Conservation (phyloP, 2,797 vertebrate species). For the Orestias chungarensis region DNA sequence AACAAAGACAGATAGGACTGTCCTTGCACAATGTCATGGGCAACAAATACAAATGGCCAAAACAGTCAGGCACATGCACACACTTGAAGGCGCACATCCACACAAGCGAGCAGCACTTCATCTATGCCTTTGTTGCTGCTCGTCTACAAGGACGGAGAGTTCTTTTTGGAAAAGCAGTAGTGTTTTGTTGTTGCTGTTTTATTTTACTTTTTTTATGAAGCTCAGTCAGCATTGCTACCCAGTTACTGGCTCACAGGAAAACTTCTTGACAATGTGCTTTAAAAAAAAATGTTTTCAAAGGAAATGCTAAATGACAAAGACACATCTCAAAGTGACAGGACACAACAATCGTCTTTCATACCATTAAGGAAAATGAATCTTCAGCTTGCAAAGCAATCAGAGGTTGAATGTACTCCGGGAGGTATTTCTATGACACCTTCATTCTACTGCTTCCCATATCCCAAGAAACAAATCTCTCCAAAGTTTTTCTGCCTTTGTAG, state of each 20-base stretch:
- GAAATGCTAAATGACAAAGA: slow-evolving; percentile 35
- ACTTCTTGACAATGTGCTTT: slow-evolving; percentile 18
- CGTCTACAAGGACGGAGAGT: slow-evolving; percentile 50
- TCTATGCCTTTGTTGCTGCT: slow-evolving; percentile 29
- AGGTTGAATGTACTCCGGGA: slow-evolving; percentile 13
- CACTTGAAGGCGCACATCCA: slow-evolving; percentile 3
- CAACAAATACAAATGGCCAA: slow-evolving; percentile 41
- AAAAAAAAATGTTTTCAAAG: slow-evolving; percentile 40
- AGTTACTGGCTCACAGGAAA: slow-evolving; percentile 22
- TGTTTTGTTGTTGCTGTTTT: neutral
- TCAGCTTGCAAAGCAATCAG: slow-evolving; percentile 8
- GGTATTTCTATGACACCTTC: neutral
- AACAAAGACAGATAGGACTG: slow-evolving; percentile 30
- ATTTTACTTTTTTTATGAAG: slow-evolving; percentile 14
- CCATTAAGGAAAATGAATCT: slow-evolving; percentile 2
- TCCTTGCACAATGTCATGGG: slow-evolving; percentile 62
- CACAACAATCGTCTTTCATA: slow-evolving; percentile 15
- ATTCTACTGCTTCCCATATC: neutral
- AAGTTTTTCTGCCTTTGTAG: neutral
- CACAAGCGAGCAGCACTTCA: slow-evolving; percentile 6
- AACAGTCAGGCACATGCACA: slow-evolving; percentile 13
- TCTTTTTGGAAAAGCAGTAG: slow-evolving; percentile 27
- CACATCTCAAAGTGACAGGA: slow-evolving; percentile 19
- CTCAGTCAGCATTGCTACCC: slow-evolving; percentile 24
- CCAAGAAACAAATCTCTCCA: neutral